Evolutionary conservation across 2,113 vertebrate genomes (phyloP).

Genomic region (Cyrtonyx montezumae): DNA sequence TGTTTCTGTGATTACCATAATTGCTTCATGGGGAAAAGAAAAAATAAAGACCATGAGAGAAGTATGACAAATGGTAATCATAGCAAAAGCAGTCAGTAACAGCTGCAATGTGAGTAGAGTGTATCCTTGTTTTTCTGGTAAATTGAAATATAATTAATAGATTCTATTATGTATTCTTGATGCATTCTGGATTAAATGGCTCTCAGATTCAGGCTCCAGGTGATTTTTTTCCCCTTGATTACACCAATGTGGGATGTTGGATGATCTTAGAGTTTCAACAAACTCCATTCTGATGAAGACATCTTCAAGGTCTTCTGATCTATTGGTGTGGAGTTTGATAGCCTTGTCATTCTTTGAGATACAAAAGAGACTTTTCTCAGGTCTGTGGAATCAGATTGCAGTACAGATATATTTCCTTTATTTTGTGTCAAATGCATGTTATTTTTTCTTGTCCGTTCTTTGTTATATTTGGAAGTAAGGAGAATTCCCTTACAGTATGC

Average conservation of each 20-base stretch:
- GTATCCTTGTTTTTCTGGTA: background rate
- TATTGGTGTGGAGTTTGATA: background rate
- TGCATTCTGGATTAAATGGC: background rate
- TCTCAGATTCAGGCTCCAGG: background rate
- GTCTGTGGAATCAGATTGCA: background rate
- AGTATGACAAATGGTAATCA: background rate
- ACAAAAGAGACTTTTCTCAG: background rate
- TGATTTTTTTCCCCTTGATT: background rate
- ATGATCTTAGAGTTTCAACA: background rate
- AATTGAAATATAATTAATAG: background rate
- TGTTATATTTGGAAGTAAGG: background rate
- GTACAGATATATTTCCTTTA: background rate
- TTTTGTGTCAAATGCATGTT: background rate
- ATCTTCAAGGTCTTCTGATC: background rate
- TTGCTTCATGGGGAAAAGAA: background rate
- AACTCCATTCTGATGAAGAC: background rate
- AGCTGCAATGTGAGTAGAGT: background rate
- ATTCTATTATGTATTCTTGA: background rate
- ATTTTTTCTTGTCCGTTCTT: background rate
- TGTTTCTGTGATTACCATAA: background rate
- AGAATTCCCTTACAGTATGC: background rate
- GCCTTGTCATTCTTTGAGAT: background rate
- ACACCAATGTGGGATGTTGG: fast-evolving
- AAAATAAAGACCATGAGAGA: background rate
- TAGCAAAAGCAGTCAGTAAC: background rate